phyloP scores from a whole-genome alignment of 2,888 invertebrate species.

The Lottia gigantea region DNA sequence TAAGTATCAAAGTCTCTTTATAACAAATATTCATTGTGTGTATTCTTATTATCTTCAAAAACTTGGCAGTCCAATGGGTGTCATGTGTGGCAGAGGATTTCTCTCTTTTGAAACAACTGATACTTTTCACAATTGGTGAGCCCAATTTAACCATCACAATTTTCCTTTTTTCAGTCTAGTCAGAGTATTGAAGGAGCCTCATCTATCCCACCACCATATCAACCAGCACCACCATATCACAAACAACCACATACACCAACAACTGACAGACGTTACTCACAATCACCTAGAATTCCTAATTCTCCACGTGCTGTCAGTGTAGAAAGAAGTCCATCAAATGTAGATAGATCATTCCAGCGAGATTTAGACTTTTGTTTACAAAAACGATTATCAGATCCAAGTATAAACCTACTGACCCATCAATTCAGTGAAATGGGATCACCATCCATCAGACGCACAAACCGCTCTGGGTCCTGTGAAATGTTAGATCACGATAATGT shows the following conservation, averaged over 20 bases:
- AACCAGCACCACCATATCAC: constrained; percentile 17
- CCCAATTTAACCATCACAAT: too few relatives aligned
- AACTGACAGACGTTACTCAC: neutral
- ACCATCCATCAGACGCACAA: neutral
- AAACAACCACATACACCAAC: neutral
- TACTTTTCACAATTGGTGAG: too few relatives aligned
- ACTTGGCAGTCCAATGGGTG: too few relatives aligned
- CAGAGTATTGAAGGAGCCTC: neutral
- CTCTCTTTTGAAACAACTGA: too few relatives aligned
- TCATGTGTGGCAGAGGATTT: too few relatives aligned
- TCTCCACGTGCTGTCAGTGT: neutral
- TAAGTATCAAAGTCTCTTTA: neutral
- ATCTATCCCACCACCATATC: constrained; percentile 16
- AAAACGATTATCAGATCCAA: neutral
- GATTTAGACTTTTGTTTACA: neutral
- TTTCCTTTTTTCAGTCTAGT: neutral
- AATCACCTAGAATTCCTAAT: neutral
- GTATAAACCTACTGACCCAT: neutral
- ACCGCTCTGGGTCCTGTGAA: neutral
- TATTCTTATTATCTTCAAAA: too few relatives aligned
- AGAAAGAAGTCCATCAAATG: too few relatives aligned
- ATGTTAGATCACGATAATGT: neutral
- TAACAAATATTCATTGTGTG: too few relatives aligned
- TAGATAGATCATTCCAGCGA: neutral
- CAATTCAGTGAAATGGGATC: neutral